A percentile compares a stretch with the other conserved stretches of the same genome.
Evolutionary conservation across 92 coral and sea anemone genomes (phyloP).

Genomic region (Palythoa grandiflora): DNA sequence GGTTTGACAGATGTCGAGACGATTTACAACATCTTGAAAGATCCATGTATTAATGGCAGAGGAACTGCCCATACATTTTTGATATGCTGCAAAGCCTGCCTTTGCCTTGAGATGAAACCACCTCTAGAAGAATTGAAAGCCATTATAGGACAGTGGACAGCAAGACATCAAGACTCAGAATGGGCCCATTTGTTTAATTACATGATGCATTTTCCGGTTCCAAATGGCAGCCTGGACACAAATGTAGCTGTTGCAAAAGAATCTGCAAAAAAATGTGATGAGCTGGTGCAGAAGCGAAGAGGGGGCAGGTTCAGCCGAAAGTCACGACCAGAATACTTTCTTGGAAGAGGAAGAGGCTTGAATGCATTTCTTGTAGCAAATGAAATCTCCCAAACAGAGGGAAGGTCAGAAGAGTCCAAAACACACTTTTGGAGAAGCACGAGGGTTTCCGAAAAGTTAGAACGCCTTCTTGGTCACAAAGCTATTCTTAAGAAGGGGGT

Average conservation of each 20-base stretch:
- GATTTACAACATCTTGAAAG: conserved; percentile 51
- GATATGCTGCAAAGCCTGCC: conserved; percentile 69
- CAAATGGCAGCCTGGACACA: conserved; percentile 64
- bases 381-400: conserved; percentile 44
- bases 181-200: conserved; percentile 75
- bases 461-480: conserved; percentile 71
- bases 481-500: conserved; percentile 58
- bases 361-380: conserved; percentile 51
- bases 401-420: conserved; percentile 51
- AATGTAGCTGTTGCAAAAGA: conserved; percentile 41
- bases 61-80: conserved; percentile 56
- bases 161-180: conserved; percentile 48
- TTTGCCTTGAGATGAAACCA: conserved; percentile 59
- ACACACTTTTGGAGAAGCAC: conserved; percentile 72
- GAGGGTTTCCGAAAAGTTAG: conserved; percentile 54
- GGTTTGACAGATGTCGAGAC: neutral
- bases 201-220: conserved; percentile 75
- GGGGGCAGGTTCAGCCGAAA: conserved; percentile 48
- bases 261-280: conserved; percentile 56
- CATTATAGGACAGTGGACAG: conserved; percentile 52
- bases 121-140: conserved; percentile 53
- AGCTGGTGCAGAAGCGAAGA: conserved; percentile 40
- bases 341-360: conserved; percentile 68
- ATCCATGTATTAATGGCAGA: conserved; percentile 36
- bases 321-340: conserved; percentile 73